Conservation (phyloP, 2,888 invertebrate species). For the Hartigia nigra region DNA sequence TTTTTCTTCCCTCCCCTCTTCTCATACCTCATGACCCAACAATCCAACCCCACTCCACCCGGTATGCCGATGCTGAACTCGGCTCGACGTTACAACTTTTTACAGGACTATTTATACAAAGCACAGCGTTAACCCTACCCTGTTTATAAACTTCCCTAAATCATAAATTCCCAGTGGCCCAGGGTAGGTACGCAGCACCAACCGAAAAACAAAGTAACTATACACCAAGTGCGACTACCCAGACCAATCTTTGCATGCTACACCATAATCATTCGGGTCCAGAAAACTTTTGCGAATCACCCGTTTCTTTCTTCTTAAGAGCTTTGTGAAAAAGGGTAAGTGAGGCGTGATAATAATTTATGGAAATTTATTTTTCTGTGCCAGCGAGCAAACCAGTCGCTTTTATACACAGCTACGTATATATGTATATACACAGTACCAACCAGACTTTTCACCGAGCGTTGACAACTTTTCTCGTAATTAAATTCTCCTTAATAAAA, state of each 20-base stretch:
- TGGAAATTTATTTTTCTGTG: neutral
- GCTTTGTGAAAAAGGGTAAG: conserved; percentile 1
- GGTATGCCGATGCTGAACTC: neutral
- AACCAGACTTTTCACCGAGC: neutral
- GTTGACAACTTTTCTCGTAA: neutral
- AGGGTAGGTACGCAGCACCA: neutral
- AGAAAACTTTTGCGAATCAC: neutral
- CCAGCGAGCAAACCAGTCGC: neutral
- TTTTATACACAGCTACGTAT: neutral
- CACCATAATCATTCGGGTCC: neutral
- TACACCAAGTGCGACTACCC: neutral
- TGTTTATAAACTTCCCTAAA: neutral
- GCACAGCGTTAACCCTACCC: neutral
- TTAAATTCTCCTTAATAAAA: neutral
- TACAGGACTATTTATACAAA: neutral
- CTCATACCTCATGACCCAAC: neutral
- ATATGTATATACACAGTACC: neutral
- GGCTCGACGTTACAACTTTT: neutral
- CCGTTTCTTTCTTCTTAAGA: neutral
- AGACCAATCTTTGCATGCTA: neutral
- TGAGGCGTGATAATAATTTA: neutral
- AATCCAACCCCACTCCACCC: neutral
- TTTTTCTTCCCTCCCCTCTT: neutral
- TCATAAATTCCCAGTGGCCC: neutral
- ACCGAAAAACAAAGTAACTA: neutral